Conservation (phyloP, 2,113 vertebrate species). For the Gallinago paraguaiae region DNA sequence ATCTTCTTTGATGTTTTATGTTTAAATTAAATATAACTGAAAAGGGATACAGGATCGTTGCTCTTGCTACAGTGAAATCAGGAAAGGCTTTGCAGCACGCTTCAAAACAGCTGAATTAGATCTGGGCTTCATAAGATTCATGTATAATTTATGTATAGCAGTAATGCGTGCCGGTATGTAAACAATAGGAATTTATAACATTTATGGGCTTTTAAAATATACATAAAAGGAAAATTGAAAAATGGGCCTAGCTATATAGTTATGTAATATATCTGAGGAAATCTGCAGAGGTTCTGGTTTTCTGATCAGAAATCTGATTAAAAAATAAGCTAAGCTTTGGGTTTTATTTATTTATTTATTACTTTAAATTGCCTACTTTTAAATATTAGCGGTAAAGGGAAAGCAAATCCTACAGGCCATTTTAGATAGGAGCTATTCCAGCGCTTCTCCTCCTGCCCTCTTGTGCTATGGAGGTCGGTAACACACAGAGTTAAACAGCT, state of each 20-base stretch:
- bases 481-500: neutral
- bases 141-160: neutral
- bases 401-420: neutral
- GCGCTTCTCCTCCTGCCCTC: neutral
- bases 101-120: neutral
- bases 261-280: neutral
- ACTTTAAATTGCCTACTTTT: neutral
- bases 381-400: neutral
- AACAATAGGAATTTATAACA: neutral
- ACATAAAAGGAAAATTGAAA: neutral
- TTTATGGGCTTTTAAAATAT: neutral
- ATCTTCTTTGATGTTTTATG: slow-evolving; percentile 20
- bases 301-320: neutral
- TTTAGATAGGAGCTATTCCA: neutral
- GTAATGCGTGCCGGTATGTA: neutral
- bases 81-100: neutral
- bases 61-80: neutral
- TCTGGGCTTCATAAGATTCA: neutral
- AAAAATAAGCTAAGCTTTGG: neutral
- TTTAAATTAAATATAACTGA: slow-evolving; percentile 31
- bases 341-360: neutral
- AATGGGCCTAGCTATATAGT: neutral
- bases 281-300: neutral
- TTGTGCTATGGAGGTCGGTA: neutral
- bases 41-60: neutral